Conservation (phyloP, 2,888 invertebrate species). For the Trachelus troglodyta region DNA sequence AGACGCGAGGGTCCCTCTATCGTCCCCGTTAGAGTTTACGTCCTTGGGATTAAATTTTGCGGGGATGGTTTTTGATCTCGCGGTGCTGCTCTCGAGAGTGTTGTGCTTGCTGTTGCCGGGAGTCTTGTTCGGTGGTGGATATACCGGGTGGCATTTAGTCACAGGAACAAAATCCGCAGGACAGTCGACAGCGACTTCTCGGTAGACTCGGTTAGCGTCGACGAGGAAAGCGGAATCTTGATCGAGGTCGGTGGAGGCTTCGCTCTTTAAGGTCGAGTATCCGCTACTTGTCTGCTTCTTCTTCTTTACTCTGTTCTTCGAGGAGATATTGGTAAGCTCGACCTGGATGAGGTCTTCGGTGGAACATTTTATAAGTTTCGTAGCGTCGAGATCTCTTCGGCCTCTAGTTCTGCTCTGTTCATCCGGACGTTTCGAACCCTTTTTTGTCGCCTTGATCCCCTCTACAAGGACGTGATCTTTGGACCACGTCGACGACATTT, state of each 20-base stretch:
- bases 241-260: slow-evolving; percentile 49
- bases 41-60: slow-evolving; percentile 7
- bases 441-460: neutral
- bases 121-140: slow-evolving; percentile 58
- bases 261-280: slow-evolving; percentile 60
- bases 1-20: slow-evolving; percentile 5
- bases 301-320: slow-evolving; percentile 34
- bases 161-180: slow-evolving; percentile 61
- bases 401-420: neutral
- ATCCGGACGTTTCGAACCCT: neutral
- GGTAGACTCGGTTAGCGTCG: slow-evolving; percentile 42
- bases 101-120: slow-evolving; percentile 43
- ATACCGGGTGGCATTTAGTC: slow-evolving; percentile 61
- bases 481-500: slow-evolving; percentile 14
- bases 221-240: slow-evolving; percentile 47
- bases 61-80: slow-evolving; percentile 6
- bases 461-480: slow-evolving; percentile 5
- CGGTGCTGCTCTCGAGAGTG: slow-evolving; percentile 29
- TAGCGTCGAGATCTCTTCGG: slow-evolving; percentile 40
- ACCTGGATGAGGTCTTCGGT: slow-evolving; percentile 52
- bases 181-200: slow-evolving; percentile 63
- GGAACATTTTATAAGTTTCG: slow-evolving; percentile 52
- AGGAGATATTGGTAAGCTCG: slow-evolving; percentile 24
- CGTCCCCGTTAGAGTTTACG: slow-evolving; percentile 1
- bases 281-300: slow-evolving; percentile 61